Evolutionary conservation across 1,140 invertebrate species (phyloP).

Genomic region (Epicauta chinensis): DNA sequence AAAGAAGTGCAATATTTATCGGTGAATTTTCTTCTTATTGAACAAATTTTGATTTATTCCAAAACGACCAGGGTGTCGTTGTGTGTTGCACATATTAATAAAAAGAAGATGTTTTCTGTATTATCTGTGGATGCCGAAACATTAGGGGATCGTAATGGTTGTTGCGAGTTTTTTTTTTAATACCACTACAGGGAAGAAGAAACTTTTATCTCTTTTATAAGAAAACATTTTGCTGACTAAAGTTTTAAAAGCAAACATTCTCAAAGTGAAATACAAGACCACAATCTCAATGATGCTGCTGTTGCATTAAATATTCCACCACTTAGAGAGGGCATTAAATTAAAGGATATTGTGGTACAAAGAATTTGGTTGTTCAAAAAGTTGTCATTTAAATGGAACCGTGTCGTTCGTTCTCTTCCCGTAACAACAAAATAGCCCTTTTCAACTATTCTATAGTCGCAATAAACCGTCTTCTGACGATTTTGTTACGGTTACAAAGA

Average conservation of each 20-base stretch:
- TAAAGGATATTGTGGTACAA: no score
- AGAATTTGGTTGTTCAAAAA: no score
- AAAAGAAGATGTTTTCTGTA: conserved; percentile 15
- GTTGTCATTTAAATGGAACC: no score
- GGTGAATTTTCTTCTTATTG: conserved; percentile 21
- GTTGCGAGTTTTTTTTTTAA: conserved; percentile 17
- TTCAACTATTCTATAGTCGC: no score
- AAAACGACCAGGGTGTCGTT: conserved; percentile 15
- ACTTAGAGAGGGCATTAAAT: no score
- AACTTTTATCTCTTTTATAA: conserved; percentile 21
- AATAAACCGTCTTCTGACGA: no score
- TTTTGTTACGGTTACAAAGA: no score
- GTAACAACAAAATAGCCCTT: no score
- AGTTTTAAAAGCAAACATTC: conserved; percentile 9
- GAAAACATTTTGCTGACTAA: conserved; percentile 12
- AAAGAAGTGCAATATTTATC: conserved; percentile 26
- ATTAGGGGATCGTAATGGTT: conserved; percentile 25
- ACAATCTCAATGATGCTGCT: not conserved
- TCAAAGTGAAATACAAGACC: conserved; percentile 11
- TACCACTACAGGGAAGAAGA: conserved; percentile 12
- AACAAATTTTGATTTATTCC: conserved; percentile 28
- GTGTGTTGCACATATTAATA: conserved; percentile 19
- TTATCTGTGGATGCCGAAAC: conserved; percentile 22
- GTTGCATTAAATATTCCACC: no score
- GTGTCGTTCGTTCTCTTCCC: no score